Evolutionary conservation across 2,888 invertebrate genomes (phyloP).

Genomic region (Hemicrepidius hirtus): DNA sequence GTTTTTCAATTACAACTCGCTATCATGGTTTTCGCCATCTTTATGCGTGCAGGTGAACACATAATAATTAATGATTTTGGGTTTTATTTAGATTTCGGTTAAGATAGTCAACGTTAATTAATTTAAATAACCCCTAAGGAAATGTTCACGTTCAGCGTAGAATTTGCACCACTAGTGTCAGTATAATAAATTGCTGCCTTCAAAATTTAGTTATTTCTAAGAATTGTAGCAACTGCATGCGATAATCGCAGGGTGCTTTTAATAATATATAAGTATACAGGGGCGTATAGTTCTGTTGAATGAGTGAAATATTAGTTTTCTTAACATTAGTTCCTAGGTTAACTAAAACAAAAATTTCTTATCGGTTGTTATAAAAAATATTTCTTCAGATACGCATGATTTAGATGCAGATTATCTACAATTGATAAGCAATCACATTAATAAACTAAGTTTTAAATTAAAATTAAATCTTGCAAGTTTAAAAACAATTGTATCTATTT

Average conservation of each 20-base stretch:
- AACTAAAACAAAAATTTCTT: too few species aligned
- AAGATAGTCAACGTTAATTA: conserved; percentile 59
- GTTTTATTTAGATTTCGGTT: conserved; percentile 60
- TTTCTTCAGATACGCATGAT: too few species aligned
- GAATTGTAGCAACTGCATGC: conserved; percentile 5
- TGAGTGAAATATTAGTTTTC: too few species aligned
- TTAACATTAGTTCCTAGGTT: too few species aligned
- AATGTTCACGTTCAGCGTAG: conserved; percentile 43
- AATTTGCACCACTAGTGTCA: conserved; percentile 48
- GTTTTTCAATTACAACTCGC: conserved; percentile 28
- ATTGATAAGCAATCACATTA: too few species aligned
- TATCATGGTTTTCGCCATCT: conserved; percentile 47
- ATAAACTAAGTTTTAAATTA: too few species aligned
- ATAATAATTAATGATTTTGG: conserved; percentile 58
- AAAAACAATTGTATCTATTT: too few species aligned
- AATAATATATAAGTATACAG: not conserved
- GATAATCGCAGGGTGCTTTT: not conserved
- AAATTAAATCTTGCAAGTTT: too few species aligned
- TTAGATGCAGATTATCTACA: too few species aligned
- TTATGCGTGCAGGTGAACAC: conserved; percentile 58
- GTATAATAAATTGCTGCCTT: conserved; percentile 45
- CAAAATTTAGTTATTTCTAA: conserved; percentile 35
- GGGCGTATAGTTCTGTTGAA: too few species aligned
- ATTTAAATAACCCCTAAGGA: conserved; percentile 59
- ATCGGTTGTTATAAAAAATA: too few species aligned